Conservation (phyloP, 2,888 invertebrate species). For the Aleiodes testaceus region DNA sequence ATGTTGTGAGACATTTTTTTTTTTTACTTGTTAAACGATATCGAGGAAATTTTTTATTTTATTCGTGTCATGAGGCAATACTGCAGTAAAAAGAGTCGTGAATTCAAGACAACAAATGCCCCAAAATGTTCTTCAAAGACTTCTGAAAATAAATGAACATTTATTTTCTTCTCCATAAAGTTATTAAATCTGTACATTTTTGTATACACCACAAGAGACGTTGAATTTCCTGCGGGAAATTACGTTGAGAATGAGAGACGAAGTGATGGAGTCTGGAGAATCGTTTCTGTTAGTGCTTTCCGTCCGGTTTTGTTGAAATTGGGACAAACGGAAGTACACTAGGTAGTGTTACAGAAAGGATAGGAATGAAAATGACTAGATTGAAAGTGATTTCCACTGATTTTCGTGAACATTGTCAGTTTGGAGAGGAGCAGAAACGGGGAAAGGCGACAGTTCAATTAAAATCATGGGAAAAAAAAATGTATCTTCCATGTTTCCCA, state of each 20-base stretch:
- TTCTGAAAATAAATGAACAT: too few species aligned
- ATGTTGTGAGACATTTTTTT: too few species aligned
- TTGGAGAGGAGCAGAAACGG: not conserved
- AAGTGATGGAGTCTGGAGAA: slow-evolving; percentile 10
- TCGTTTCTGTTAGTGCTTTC: not conserved
- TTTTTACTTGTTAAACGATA: too few species aligned
- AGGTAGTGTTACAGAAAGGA: not conserved
- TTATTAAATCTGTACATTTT: not conserved
- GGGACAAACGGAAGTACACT: slow-evolving; percentile 21
- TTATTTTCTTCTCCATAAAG: not conserved
- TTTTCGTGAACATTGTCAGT: not conserved
- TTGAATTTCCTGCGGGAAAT: slow-evolving; percentile 5
- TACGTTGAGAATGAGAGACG: slow-evolving; percentile 10
- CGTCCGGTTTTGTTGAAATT: slow-evolving; percentile 3
- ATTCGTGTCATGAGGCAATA: too few species aligned
- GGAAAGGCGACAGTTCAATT: too few species aligned
- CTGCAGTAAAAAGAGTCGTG: too few species aligned
- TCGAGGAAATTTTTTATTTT: too few species aligned
- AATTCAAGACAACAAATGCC: too few species aligned
- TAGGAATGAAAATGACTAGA: not conserved
- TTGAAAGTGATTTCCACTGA: not conserved
- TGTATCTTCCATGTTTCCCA: too few species aligned
- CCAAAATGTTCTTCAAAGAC: too few species aligned
- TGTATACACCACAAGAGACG: slow-evolving; percentile 1
- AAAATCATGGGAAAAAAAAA: too few species aligned